Conservation (phyloP, 2,113 vertebrate species). For the Tetrao urogallus region DNA sequence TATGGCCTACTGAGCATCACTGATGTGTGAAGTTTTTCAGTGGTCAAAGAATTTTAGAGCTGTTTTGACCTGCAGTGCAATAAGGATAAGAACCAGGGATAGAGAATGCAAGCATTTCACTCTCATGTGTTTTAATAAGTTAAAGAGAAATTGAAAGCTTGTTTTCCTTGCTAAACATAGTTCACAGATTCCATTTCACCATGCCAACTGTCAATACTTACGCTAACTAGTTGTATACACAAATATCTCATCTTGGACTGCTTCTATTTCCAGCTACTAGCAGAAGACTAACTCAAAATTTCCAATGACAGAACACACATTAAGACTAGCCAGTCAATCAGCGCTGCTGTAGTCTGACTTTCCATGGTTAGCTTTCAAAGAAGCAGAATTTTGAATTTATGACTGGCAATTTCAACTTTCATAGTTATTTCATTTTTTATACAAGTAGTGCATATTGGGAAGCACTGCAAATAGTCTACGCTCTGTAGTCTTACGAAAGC, state of each 20-base stretch:
- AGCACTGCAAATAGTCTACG: not conserved
- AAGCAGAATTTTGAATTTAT: not conserved
- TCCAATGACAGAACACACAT: not conserved
- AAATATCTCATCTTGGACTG: not conserved
- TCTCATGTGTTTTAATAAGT: not conserved
- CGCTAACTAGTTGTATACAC: not conserved
- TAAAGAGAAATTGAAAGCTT: not conserved
- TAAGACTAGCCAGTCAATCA: not conserved
- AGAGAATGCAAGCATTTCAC: not conserved
- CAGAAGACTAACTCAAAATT: constrained; percentile 5
- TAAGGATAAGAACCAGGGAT: fast-evolving
- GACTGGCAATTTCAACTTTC: not conserved
- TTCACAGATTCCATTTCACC: not conserved
- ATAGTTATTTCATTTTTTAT: not conserved
- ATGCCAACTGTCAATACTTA: not conserved
- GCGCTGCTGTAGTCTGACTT: not conserved
- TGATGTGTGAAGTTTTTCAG: not conserved
- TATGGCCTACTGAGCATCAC: not conserved
- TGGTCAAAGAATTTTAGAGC: not conserved
- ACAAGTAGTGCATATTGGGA: not conserved
- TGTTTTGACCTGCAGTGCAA: not conserved
- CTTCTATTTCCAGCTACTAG: not conserved
- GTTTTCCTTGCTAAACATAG: not conserved
- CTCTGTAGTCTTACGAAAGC: not conserved
- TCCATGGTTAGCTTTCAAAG: not conserved